phyloP scores from a whole-genome alignment of 2,888 invertebrate species.

The Incurvaria masculella region DNA sequence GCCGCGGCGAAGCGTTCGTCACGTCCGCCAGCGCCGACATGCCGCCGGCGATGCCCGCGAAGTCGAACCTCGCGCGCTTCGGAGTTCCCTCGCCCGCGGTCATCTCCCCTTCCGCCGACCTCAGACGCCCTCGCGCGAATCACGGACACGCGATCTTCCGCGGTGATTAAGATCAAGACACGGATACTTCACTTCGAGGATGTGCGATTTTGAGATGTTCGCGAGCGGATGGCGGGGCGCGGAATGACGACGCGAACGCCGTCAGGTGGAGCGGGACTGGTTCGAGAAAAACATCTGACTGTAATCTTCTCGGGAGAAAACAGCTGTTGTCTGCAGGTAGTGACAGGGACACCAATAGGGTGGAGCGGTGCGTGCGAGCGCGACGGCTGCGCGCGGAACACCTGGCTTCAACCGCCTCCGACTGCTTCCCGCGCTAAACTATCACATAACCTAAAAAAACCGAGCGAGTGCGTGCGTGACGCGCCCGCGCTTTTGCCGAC shows the following conservation, averaged over 20 bases:
- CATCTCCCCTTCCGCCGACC: constrained; percentile 21
- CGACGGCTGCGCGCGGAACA: constrained; percentile 33
- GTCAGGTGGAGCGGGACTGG: constrained; percentile 51
- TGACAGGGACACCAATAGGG: constrained; percentile 28
- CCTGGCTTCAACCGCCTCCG: constrained; percentile 31
- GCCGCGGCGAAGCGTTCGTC: constrained; percentile 37
- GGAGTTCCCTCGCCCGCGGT: constrained; percentile 49
- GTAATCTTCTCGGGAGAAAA: constrained; percentile 52
- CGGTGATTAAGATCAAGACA: background rate
- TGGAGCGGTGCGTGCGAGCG: constrained; percentile 28
- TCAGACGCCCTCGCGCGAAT: no score
- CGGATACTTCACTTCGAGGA: background rate
- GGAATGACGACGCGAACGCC: constrained; percentile 11
- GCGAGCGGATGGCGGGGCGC: background rate
- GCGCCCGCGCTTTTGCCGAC: background rate
- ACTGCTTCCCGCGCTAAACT: constrained; percentile 40
- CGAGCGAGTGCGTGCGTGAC: constrained; percentile 9
- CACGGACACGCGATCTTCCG: background rate
- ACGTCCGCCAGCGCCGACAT: constrained; percentile 36
- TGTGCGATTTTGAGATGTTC: background rate
- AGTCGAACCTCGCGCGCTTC: constrained; percentile 42
- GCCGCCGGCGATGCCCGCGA: constrained; percentile 28
- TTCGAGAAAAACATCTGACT: constrained; percentile 53
- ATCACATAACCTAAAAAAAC: constrained; percentile 39
- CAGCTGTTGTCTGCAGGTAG: constrained; percentile 50